Percentiles rank a stretch among this genome's conserved stretches.
Evolutionary conservation across 2,888 invertebrate species (phyloP).

Genomic region (Dynastes tityus): DNA sequence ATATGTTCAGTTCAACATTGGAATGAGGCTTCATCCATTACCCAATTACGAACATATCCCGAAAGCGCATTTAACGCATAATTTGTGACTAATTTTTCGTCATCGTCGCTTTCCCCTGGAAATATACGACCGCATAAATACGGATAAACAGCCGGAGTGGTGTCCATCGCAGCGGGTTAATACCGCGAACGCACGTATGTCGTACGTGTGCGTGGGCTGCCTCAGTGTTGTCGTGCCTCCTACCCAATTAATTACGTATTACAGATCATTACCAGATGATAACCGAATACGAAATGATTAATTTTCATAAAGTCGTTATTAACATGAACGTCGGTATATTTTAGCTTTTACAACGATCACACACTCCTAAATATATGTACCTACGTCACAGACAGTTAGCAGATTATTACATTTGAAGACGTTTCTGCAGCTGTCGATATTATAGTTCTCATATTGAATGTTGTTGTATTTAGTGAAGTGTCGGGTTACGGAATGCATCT

Average conservation of each 20-base stretch:
- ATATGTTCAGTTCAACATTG: neutral
- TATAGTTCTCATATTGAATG: too few relatives aligned
- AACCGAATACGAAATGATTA: constrained; percentile 60
- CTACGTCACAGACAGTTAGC: too few relatives aligned
- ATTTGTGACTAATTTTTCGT: constrained; percentile 35
- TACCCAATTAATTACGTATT: constrained; percentile 56
- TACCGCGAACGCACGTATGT: neutral
- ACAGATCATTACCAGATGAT: constrained; percentile 61
- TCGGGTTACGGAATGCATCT: too few relatives aligned
- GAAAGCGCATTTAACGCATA: constrained; percentile 17
- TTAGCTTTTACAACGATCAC: constrained; percentile 20
- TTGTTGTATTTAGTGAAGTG: too few relatives aligned
- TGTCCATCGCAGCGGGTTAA: constrained; percentile 4
- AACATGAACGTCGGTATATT: constrained; percentile 40
- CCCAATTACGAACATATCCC: constrained; percentile 14
- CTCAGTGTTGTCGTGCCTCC: constrained; percentile 22
- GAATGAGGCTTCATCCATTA: neutral
- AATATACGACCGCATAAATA: constrained; percentile 18
- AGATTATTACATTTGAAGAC: too few relatives aligned
- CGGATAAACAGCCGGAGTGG: constrained; percentile 18
- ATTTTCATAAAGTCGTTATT: constrained; percentile 64
- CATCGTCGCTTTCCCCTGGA: constrained; percentile 6
- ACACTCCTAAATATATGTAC: too few relatives aligned
- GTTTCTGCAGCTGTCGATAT: too few relatives aligned
- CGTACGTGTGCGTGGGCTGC: constrained; percentile 4